A percentile compares a stretch with the other conserved stretches of the same genome.
Conservation (phyloP, 2,113 vertebrate species). For the Malurus elegans region DNA sequence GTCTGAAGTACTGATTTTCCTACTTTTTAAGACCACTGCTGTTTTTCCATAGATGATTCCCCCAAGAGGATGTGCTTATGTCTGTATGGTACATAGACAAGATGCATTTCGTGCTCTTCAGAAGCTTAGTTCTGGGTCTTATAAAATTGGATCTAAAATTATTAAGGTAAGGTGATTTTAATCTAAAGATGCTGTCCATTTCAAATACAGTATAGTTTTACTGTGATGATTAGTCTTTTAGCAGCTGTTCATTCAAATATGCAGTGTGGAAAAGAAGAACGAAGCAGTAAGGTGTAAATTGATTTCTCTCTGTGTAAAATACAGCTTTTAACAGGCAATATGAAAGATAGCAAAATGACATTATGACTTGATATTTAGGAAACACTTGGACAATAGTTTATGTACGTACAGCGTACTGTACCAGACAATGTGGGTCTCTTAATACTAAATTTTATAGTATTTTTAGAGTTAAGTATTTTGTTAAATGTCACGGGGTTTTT, state of each 20-base stretch:
- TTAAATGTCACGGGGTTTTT: background rate
- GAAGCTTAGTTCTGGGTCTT: conserved; percentile 95
- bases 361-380: background rate
- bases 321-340: background rate
- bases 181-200: background rate
- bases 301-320: background rate
- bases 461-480: background rate
- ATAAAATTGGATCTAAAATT: conserved; percentile 96
- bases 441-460: background rate
- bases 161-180: conserved; percentile 85
- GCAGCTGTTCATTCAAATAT: background rate
- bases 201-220: background rate
- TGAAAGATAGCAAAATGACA: background rate
- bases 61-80: conserved; percentile 96
- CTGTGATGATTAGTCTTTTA: background rate
- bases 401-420: fast-evolving
- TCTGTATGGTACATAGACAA: conserved; percentile 98
- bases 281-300: background rate
- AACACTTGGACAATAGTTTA: background rate
- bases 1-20: background rate
- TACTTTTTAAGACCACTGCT: background rate
- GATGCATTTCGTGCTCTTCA: conserved; percentile 93
- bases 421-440: background rate
- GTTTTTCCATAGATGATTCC: conserved; percentile 89
- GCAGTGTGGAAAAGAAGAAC: background rate